Conservation (phyloP, 2,888 invertebrate genomes). For the Onchidella celtica region DNA sequence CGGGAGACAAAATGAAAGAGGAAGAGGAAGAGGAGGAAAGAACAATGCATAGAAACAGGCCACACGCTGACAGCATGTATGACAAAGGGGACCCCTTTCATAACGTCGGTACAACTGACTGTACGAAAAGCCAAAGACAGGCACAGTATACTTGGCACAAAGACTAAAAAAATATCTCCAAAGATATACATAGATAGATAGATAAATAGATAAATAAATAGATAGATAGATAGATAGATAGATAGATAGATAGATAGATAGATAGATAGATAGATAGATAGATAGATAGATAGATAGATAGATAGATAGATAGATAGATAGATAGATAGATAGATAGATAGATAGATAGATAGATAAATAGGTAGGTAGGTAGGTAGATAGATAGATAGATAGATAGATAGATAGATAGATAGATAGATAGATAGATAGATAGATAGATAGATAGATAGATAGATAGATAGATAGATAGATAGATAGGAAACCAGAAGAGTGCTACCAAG, state of each 20-base stretch:
- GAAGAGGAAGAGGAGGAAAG: conserved; percentile 2
- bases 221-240: too few species aligned
- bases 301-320: not conserved
- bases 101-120: too few species aligned
- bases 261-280: not conserved
- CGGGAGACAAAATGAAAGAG: not conserved
- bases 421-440: not conserved
- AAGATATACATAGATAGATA: too few species aligned
- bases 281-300: not conserved
- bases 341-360: not conserved
- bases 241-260: not conserved
- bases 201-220: too few species aligned
- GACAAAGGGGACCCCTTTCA: too few species aligned
- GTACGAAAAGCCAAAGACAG: too few species aligned
- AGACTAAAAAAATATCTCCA: too few species aligned
- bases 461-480: not conserved
- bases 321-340: not conserved
- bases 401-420: not conserved
- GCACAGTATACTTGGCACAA: too few species aligned
- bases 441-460: not conserved
- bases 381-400: conserved; percentile 1
- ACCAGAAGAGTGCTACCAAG: too few species aligned
- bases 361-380: not conserved
- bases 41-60: too few species aligned
- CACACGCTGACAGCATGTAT: too few species aligned